These are phyloP conservation scores for Lypha dubia DNA, from an alignment of 2,888 invertebrate species.

Conservation along the genomic window DNA sequence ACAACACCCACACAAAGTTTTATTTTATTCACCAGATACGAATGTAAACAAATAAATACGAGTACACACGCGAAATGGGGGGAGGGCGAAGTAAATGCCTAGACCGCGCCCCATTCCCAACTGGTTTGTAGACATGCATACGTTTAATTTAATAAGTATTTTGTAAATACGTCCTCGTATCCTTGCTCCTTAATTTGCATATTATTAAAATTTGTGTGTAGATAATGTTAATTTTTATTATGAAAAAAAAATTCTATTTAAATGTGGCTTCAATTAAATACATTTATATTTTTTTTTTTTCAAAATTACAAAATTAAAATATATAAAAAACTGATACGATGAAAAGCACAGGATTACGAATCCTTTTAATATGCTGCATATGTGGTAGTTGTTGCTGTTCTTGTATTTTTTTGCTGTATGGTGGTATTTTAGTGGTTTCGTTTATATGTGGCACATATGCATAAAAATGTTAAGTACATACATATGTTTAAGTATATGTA, in stretches of 20 bases:
- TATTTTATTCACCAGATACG: background rate
- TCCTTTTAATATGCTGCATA: constrained; percentile 57
- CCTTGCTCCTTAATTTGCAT: constrained; percentile 3
- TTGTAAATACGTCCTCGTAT: constrained; percentile 6
- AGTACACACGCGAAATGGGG: background rate
- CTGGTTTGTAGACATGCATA: background rate
- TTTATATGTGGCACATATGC: constrained; percentile 7
- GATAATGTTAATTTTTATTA: constrained; percentile 40
- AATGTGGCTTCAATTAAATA: constrained; percentile 44
- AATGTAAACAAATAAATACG: background rate
- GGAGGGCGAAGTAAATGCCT: background rate
- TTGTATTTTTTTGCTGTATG: background rate
- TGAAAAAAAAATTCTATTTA: constrained; percentile 54
- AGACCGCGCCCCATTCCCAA: background rate
- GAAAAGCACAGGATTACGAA: constrained; percentile 33
- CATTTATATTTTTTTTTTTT: background rate
- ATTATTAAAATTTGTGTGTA: constrained; percentile 21
- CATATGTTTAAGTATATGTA: constrained; percentile 16
- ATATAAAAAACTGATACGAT: background rate
- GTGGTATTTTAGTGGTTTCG: constrained; percentile 16
- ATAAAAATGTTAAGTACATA: background rate
- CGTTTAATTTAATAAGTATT: constrained; percentile 14
- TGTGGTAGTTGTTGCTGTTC: background rate
- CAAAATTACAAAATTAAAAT: background rate
- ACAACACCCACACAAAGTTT: background rate